These are phyloP conservation scores for Plebejus melissa DNA, from an alignment of 2,888 invertebrate genomes.

Conservation along the genomic window DNA sequence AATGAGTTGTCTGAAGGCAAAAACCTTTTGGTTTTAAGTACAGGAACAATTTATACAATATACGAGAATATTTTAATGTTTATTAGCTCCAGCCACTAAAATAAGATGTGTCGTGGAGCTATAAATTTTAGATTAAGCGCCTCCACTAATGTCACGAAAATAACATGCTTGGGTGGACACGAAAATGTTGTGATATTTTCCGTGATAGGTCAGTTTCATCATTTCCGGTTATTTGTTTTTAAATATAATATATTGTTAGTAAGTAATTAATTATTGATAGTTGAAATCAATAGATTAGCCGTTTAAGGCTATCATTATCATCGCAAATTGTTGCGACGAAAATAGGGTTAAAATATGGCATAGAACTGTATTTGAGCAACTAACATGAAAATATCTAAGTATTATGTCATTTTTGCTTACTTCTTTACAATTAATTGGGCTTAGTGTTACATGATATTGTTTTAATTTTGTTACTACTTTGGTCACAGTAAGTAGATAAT, in stretches of 20 bases:
- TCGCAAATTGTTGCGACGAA: no score
- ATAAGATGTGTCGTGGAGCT: not conserved
- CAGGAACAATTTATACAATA: not conserved
- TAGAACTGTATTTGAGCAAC: no score
- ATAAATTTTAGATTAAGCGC: conserved; percentile 10
- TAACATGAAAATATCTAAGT: no score
- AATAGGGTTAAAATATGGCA: no score
- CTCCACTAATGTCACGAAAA: not conserved
- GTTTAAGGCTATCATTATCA: no score
- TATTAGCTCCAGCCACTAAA: not conserved
- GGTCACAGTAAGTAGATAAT: not conserved
- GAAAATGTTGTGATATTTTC: not conserved
- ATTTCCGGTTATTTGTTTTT: not conserved
- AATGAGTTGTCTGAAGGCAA: not conserved
- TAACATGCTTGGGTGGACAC: not conserved
- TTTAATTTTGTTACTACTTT: not conserved
- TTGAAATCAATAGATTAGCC: no score
- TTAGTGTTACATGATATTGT: no score
- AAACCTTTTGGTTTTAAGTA: conserved; percentile 2
- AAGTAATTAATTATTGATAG: no score
- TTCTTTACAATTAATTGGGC: no score
- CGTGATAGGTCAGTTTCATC: not conserved
- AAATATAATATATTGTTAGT: not conserved
- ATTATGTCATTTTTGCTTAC: no score
- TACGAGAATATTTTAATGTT: not conserved